Base-by-base conservation (phyloP, 2,888 invertebrate genomes). In the Lithophane socia region DNA sequence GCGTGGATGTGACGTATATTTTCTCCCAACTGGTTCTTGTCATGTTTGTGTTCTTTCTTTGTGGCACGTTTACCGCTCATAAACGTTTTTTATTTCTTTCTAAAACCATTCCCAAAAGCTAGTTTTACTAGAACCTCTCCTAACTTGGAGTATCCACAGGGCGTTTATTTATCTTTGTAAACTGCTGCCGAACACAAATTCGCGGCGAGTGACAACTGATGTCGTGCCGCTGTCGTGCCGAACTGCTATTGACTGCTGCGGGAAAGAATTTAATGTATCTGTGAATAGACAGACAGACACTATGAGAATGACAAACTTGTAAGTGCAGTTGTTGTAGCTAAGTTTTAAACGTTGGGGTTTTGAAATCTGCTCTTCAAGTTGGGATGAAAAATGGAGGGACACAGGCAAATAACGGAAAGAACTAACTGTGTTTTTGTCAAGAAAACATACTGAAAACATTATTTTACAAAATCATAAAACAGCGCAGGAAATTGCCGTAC, bases 151-250 rank as follows among this genome's bases (percentile, higher is more conserved):
- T 65, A 68, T 52, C n/a, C n/a, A 18, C 16, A 58, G 1, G 29
- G 52, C 76, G 67, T 77, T 81, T 79, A 75, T 80, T 66, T 75
- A 21, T 64, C 70, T 37, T 60, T 70, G 65, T 60, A 71, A 49
- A 16, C 42, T 67, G 61, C 37, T 56, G 18, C 54, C 54, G 42
- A 65, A 66, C 73, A 75, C 78, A 78, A 75, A 84, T 84, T 84
- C 73, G 60, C 21, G 44, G 71, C 67, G 58, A 63, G 71, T 73
- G 71, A 56, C 70, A 77, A 66, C 42, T 80, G 54, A 60, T 77
- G 58, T 68, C 63, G 70, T 63, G 66, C 18, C 49, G 44, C 49
- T 67, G 67, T 71, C 58, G 42, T n/a, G 54, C 58, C n/a, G n/a
- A 54, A 72, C 47, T 70, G 58, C 58, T 56, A 74, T 44, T 9